Conservation (phyloP, 2,888 invertebrate genomes). For the Lycophotia porphyrea region DNA sequence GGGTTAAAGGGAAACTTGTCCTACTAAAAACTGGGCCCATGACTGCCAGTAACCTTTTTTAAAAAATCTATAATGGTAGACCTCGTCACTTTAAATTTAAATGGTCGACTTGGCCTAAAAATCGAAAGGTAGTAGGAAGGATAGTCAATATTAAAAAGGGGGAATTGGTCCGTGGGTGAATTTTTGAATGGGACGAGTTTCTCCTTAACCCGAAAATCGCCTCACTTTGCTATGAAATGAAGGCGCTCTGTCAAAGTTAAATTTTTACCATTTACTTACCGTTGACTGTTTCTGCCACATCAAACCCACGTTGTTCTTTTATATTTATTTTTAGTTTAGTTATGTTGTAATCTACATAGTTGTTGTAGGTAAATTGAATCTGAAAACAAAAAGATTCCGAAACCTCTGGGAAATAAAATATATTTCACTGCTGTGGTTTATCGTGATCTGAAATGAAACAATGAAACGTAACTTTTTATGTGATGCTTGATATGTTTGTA, state of each 20-base stretch:
- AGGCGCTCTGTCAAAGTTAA: background rate
- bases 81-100: background rate
- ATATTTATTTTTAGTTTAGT: background rate
- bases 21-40: background rate
- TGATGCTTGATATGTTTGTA: slow-evolving; percentile 14
- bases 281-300: slow-evolving; percentile 3
- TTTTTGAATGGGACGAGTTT: background rate
- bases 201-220: background rate
- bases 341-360: slow-evolving; percentile 2
- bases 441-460: slow-evolving; percentile 47
- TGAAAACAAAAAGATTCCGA: slow-evolving; percentile 35
- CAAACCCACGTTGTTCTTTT: background rate
- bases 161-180: background rate
- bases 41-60: background rate
- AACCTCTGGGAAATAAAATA: slow-evolving; percentile 46
- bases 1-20: background rate
- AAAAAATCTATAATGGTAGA: background rate
- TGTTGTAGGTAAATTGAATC: slow-evolving; percentile 7
- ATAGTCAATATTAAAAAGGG: background rate
- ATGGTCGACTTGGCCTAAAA: background rate
- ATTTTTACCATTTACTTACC: background rate
- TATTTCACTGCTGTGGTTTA: slow-evolving; percentile 41
- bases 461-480: slow-evolving; percentile 59
- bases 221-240: background rate
- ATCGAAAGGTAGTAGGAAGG: background rate